Evolutionary conservation across 2,113 vertebrate genomes (phyloP).

Genomic region (Xyrauchen texanus): DNA sequence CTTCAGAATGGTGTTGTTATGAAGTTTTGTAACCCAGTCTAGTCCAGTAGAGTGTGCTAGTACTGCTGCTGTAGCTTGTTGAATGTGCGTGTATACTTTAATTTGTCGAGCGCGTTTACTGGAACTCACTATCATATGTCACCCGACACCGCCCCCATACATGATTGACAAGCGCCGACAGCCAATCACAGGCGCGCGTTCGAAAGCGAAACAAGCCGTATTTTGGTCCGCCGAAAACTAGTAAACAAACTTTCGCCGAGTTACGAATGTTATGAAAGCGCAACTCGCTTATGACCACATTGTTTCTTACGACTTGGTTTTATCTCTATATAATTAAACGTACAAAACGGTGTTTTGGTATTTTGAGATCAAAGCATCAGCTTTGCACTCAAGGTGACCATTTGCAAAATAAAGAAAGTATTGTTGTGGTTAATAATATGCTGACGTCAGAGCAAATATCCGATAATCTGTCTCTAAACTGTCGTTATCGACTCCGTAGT

Average conservation of each 20-base stretch:
- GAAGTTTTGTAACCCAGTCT: constrained; percentile 42
- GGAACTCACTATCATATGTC: constrained; percentile 69
- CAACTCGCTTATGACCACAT: background rate
- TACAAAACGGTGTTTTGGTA: too few relatives aligned
- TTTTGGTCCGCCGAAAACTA: background rate
- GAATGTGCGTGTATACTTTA: constrained; percentile 46
- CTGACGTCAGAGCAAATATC: too few relatives aligned
- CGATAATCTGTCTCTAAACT: too few relatives aligned
- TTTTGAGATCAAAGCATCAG: too few relatives aligned
- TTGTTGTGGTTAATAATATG: too few relatives aligned
- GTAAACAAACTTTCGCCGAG: constrained; percentile 49
- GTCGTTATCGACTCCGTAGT: too few relatives aligned
- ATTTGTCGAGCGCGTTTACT: constrained; percentile 65
- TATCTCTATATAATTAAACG: too few relatives aligned
- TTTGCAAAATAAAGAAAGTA: too few relatives aligned
- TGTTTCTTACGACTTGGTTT: too few relatives aligned
- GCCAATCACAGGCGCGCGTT: constrained; percentile 62
- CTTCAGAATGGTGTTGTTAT: constrained; percentile 30
- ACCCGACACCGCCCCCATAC: constrained; percentile 60
- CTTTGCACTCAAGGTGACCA: too few relatives aligned
- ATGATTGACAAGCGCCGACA: constrained; percentile 58
- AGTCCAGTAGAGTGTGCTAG: constrained; percentile 35
- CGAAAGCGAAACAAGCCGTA: constrained; percentile 44
- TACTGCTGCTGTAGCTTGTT: constrained; percentile 35
- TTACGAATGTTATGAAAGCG: background rate